phyloP scores from a whole-genome alignment of 2,797 vertebrate species.

The Sebastes dallii region DNA sequence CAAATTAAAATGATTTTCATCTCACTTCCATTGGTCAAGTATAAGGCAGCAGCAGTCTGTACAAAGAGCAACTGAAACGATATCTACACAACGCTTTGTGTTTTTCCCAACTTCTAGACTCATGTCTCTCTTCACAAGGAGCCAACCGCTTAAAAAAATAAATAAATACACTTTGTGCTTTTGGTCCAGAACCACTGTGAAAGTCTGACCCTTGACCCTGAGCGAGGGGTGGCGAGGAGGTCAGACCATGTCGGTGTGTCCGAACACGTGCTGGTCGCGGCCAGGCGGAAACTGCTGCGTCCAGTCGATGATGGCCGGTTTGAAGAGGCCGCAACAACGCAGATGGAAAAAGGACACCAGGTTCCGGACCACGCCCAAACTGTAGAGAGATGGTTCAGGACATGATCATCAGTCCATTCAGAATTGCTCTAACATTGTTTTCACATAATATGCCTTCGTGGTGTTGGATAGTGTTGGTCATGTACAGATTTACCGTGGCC shows the following conservation, averaged over 20 bases:
- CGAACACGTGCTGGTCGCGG: conserved; percentile 80
- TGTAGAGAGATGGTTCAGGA: conserved; percentile 50
- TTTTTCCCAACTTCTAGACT: conserved; percentile 15
- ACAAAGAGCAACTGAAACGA: conserved; percentile 47
- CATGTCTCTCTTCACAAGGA: conserved; percentile 24
- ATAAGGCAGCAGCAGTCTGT: conserved; percentile 75
- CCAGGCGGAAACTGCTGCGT: conserved; percentile 87
- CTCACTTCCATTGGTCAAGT: conserved; percentile 54
- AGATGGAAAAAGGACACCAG: conserved; percentile 93
- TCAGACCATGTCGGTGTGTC: conserved; percentile 84
- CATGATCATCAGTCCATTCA: not conserved
- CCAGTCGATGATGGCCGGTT: conserved; percentile 89
- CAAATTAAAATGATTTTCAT: conserved; percentile 29
- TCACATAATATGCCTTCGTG: not conserved
- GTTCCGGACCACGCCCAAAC: conserved; percentile 89
- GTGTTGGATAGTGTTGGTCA: not conserved
- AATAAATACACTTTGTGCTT: conserved; percentile 72
- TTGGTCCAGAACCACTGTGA: conserved; percentile 65
- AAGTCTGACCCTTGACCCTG: conserved; percentile 47
- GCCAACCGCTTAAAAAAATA: conserved; percentile 55
- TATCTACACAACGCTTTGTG: conserved; percentile 37
- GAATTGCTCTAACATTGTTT: not conserved
- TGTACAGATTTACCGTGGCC: not conserved
- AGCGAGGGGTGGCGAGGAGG: not conserved
- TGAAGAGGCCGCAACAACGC: conserved; percentile 90